Evolutionary conservation across 2,113 vertebrate species (phyloP).

Genomic region (Scalopus aquaticus): DNA sequence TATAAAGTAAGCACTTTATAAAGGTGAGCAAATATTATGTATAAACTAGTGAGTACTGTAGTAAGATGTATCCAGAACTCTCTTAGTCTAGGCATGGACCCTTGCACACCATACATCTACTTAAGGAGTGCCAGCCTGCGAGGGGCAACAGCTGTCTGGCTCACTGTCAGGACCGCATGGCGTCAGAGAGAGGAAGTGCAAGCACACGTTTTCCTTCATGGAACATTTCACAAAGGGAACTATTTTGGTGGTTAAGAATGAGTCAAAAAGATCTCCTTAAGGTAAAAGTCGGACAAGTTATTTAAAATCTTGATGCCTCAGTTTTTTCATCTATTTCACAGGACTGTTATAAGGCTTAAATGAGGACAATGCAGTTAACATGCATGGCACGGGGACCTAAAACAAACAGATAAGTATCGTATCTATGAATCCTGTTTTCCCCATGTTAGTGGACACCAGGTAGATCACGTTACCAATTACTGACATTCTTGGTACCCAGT

Average conservation of each 20-base stretch:
- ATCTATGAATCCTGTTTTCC: not conserved
- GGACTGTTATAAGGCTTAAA: not conserved
- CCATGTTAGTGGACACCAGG: not conserved
- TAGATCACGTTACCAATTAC: not conserved
- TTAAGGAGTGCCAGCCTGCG: not conserved
- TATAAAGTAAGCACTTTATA: not conserved
- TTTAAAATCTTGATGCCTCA: not conserved
- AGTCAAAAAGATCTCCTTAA: not conserved
- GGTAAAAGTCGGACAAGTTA: not conserved
- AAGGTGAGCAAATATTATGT: not conserved
- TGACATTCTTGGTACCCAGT: not conserved
- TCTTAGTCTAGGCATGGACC: not conserved
- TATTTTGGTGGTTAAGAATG: not conserved
- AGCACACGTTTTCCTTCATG: not conserved
- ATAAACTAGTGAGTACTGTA: not conserved
- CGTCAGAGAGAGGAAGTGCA: not conserved
- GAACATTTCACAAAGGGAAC: constrained; percentile 2
- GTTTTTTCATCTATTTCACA: not conserved
- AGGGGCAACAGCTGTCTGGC: not conserved
- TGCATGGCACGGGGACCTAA: not conserved
- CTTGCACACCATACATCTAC: not conserved
- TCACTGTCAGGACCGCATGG: not conserved
- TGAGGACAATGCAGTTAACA: too few relatives aligned
- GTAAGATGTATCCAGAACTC: not conserved
- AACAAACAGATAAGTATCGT: not conserved